These are phyloP conservation scores for Halcyon leucocephala DNA, from an alignment of 2,797 vertebrate genomes.

Conservation along the genomic window DNA sequence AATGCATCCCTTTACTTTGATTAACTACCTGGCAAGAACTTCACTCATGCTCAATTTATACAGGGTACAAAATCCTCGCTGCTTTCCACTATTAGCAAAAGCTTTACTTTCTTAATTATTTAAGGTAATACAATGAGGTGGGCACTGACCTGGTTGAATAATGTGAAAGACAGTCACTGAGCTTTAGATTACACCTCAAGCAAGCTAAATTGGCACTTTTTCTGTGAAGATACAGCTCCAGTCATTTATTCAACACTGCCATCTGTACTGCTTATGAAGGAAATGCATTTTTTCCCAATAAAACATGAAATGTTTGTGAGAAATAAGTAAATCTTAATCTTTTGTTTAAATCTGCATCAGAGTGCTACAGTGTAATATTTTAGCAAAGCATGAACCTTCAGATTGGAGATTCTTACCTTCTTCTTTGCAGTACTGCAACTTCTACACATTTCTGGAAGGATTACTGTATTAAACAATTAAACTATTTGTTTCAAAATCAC, in stretches of 20 bases:
- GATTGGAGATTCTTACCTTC: not conserved
- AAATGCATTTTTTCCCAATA: not conserved
- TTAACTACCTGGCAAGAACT: not conserved
- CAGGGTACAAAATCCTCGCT: not conserved
- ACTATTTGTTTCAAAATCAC: not conserved
- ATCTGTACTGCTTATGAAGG: slow-evolving; percentile 17
- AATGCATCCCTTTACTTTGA: not conserved
- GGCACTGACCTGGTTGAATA: slow-evolving; percentile 16
- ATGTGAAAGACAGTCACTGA: slow-evolving; percentile 4
- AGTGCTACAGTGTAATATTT: not conserved
- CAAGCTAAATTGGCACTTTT: not conserved
- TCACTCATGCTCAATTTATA: not conserved
- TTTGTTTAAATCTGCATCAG: not conserved
- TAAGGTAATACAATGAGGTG: slow-evolving; percentile 2
- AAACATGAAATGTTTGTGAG: not conserved
- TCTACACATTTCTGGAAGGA: not conserved
- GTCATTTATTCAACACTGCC: slow-evolving; percentile 65
- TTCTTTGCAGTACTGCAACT: not conserved
- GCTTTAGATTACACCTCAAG: not conserved
- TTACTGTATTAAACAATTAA: not conserved
- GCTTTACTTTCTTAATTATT: slow-evolving; percentile 49
- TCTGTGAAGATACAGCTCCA: not conserved
- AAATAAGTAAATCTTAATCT: not conserved
- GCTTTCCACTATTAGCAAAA: not conserved
- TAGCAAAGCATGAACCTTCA: not conserved